A percentile compares a stretch with the other conserved stretches of the same genome.
Conservation (phyloP, 2,888 invertebrate genomes). For the Macrophya alboannulata region DNA sequence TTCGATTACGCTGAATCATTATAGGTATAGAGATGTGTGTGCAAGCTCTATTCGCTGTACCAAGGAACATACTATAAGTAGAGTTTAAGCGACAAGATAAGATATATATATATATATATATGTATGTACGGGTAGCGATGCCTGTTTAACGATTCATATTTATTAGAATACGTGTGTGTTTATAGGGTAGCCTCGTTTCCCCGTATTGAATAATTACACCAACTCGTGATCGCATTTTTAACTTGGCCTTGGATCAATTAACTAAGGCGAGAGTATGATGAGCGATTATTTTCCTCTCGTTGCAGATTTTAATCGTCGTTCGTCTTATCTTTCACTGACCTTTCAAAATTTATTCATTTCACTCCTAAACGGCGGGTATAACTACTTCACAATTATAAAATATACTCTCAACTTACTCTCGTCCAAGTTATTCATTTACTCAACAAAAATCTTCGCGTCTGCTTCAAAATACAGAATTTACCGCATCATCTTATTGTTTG, state of each 20-base stretch:
- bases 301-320: neutral
- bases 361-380: neutral
- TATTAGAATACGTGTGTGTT: slow-evolving; percentile 58
- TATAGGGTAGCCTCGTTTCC: slow-evolving; percentile 62
- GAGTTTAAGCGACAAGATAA: neutral
- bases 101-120: too few species aligned
- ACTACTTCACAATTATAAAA: neutral
- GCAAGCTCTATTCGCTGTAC: slow-evolving; percentile 38
- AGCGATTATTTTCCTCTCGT: neutral
- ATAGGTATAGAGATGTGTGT: slow-evolving; percentile 37
- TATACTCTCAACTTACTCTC: slow-evolving; percentile 13
- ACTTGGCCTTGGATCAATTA: slow-evolving; percentile 58
- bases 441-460: neutral
- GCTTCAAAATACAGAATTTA: slow-evolving; percentile 18
- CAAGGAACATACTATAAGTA: slow-evolving; percentile 12
- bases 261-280: slow-evolving; percentile 40
- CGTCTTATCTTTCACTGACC: neutral
- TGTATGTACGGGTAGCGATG: slow-evolving; percentile 48
- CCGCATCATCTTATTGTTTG: neutral
- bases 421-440: slow-evolving; percentile 6
- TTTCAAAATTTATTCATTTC: neutral
- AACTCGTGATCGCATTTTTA: slow-evolving; percentile 62
- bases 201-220: slow-evolving; percentile 64
- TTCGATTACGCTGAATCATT: neutral
- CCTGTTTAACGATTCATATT: slow-evolving; percentile 49